Conservation (phyloP, 2,888 invertebrate genomes). For the Drosophila neutralis region DNA sequence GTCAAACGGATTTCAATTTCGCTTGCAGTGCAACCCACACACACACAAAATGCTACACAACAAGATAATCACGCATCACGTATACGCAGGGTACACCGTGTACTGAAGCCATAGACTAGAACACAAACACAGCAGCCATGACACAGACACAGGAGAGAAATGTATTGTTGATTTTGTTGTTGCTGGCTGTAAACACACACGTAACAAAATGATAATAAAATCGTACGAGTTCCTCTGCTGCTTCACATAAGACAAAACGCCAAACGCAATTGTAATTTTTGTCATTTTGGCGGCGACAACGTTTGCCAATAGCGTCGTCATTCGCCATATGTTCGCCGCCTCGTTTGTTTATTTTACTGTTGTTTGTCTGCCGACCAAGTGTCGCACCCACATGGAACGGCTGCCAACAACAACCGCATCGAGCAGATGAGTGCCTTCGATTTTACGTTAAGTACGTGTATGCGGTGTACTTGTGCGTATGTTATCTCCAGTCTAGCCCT, state of each 20-base stretch:
- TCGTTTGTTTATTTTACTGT: constrained; percentile 39
- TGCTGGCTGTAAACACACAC: constrained; percentile 74
- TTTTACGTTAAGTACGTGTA: constrained; percentile 5
- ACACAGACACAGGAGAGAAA: constrained; percentile 11
- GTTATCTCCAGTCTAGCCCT: constrained; percentile 16
- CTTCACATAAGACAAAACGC: constrained; percentile 73
- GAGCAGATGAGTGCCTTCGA: constrained; percentile 3
- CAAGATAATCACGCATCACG: constrained; percentile 75
- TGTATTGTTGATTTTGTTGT: constrained; percentile 29
- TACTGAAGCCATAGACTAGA: constrained; percentile 18
- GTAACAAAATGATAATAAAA: constrained; percentile 81
- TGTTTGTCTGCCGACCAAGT: constrained; percentile 50
- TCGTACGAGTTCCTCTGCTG: constrained; percentile 67
- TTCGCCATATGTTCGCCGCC: constrained; percentile 46
- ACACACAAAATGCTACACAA: constrained; percentile 32
- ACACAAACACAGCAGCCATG: constrained; percentile 24
- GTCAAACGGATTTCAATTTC: constrained; percentile 64
- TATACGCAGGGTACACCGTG: constrained; percentile 58
- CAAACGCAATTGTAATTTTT: constrained; percentile 73
- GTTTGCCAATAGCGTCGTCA: constrained; percentile 31
- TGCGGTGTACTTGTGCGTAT: not conserved
- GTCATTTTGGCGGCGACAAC: constrained; percentile 67
- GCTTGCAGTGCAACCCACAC: constrained; percentile 25
- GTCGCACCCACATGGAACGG: constrained; percentile 58
- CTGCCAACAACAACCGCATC: constrained; percentile 9